Evolutionary conservation across 1,140 invertebrate species (phyloP), one percentile per base, ranked within the genome.

Genomic region (Nebria ingens): DNA sequence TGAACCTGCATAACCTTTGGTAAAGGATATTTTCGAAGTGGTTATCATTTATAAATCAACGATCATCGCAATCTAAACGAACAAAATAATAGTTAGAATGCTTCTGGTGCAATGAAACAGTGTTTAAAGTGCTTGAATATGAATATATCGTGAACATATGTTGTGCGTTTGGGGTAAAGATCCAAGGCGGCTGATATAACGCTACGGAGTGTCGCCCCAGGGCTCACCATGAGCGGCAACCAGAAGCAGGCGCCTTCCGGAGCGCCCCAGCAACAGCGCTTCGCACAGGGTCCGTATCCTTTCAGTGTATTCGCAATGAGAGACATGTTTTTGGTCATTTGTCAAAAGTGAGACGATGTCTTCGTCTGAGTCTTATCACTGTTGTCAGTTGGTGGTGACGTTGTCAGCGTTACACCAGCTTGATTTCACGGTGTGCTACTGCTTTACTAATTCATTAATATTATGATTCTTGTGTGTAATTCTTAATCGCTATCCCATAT

Each of bases 1-100:
- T 71, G 68, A 58, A 65, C 21, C 62, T 66, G 62, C 64, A 69
- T 71, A 71, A 71, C 69, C 69, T 71, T 71, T 65, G 65, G 64
- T 64, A 66, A 61, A 59, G 59, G 61, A 65, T 57, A 61, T 51
- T 54, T 65, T 58, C 23, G 54, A n/a, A 60, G 56, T 56, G 53
- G 59, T 67, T 63, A 61, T 59, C 57, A 64, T 56, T 57, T 57
- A 57, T 54, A 57, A 61, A 54, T 62, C 53, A 49, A 45, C 21
- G 53, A 58, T 58, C 52, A 57, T 60, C 53, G 56, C 57, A 52
- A 53, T 22, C 25, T 21, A 55, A 60, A 40, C 13, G 50, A 56
- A 21, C 53, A 58, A 38, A 50, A 54, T 60, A 13, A 29, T 38
- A 50, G 52, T 49, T 57, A 62, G 52, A 58, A 59, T 62, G 59